Conservation (phyloP, 2,888 invertebrate genomes). For the Smittia sp. region DNA sequence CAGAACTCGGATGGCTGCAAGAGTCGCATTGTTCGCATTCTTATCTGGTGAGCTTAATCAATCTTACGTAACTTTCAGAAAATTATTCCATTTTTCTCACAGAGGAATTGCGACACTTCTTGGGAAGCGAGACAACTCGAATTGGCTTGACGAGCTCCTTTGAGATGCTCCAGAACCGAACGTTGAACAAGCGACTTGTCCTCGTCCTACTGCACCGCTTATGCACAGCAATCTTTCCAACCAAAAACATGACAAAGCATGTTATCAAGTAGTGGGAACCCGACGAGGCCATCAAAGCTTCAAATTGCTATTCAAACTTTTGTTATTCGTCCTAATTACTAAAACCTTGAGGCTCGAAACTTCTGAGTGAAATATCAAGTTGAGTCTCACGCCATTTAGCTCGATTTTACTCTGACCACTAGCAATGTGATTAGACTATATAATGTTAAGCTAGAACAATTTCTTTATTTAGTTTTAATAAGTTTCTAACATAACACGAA, state of each 20-base stretch:
- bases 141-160: conserved; percentile 59
- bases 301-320: too few species aligned
- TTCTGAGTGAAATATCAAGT: too few species aligned
- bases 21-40: conserved; percentile 71
- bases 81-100: not conserved
- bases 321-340: too few species aligned
- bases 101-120: conserved; percentile 61
- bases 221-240: conserved; percentile 56
- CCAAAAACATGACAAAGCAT: conserved; percentile 45
- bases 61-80: not conserved
- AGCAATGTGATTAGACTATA: too few species aligned
- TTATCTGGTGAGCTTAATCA: conserved; percentile 59
- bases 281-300: too few species aligned
- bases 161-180: conserved; percentile 60
- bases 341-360: too few species aligned
- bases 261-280: conserved; percentile 41
- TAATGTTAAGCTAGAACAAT: not conserved
- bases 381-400: too few species aligned
- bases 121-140: conserved; percentile 60
- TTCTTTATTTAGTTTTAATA: not conserved
- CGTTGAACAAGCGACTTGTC: conserved; percentile 58
- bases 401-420: not conserved
- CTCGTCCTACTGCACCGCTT: conserved; percentile 61
- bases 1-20: conserved; percentile 72
- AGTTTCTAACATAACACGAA: not conserved